Conservation (phyloP, 2,797 vertebrate genomes). For the Falco biarmicus region DNA sequence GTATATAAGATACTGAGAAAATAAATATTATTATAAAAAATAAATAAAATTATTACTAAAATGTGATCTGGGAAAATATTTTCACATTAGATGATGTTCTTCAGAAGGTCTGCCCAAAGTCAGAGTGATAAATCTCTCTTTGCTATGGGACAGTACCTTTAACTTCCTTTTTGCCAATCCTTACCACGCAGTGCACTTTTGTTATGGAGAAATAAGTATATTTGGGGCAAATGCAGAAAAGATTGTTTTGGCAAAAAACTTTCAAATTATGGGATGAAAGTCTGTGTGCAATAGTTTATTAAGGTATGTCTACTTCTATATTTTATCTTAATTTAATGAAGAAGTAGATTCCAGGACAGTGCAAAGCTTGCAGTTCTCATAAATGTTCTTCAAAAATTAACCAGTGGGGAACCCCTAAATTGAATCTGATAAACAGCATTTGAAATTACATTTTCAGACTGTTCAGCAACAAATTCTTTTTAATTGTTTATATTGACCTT, state of each 20-base stretch:
- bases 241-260: fast-evolving
- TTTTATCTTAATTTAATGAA: neutral
- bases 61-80: neutral
- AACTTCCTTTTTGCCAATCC: neutral
- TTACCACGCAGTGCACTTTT: fast-evolving
- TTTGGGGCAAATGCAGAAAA: neutral
- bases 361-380: neutral
- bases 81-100: neutral
- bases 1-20: neutral
- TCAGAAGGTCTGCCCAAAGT: neutral
- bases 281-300: neutral
- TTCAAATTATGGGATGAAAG: neutral
- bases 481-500: slow-evolving; percentile 53
- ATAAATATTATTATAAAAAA: neutral
- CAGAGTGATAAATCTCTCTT: neutral
- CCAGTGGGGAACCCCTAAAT: neutral
- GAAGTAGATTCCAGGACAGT: neutral
- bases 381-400: slow-evolving; percentile 19
- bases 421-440: slow-evolving; percentile 1
- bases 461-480: slow-evolving; percentile 12
- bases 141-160: neutral
- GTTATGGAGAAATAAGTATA: neutral
- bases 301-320: neutral
- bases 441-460: slow-evolving; percentile 39
- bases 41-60: neutral